A percentile compares a stretch with the other conserved stretches of the same genome.
Conservation (phyloP, 2,797 vertebrate genomes). For the Artibeus jamaicensis region DNA sequence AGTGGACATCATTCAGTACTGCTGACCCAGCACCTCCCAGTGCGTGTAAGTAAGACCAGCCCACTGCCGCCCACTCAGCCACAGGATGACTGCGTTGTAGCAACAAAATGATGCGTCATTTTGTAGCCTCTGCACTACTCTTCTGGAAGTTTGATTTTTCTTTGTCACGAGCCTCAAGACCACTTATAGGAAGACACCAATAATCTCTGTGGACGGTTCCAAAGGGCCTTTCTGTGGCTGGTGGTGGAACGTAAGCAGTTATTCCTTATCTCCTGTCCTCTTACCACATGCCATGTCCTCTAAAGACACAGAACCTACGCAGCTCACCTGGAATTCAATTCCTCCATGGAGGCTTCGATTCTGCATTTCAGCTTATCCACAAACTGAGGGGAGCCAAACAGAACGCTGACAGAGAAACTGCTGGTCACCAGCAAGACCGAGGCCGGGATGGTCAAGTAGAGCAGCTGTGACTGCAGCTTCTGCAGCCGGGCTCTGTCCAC, state of each 20-base stretch:
- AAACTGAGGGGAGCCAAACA: conserved; percentile 84
- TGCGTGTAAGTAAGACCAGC: too few relatives aligned
- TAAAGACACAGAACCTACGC: neutral
- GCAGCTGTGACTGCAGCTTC: conserved; percentile 75
- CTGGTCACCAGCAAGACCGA: conserved; percentile 85
- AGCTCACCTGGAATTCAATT: conserved; percentile 83
- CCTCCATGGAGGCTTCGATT: conserved; percentile 83
- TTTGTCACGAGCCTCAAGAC: neutral
- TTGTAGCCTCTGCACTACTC: neutral
- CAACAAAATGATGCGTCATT: neutral
- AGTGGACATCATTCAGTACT: neutral
- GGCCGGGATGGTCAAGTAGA: conserved; percentile 80
- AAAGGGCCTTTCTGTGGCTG: neutral
- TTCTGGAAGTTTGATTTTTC: neutral
- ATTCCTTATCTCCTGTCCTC: neutral
- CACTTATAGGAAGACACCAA: neutral
- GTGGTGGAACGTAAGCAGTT: neutral
- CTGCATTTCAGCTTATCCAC: conserved; percentile 85
- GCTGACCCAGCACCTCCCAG: neutral
- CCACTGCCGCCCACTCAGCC: neutral
- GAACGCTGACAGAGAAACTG: conserved; percentile 77
- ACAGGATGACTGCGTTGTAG: neutral
- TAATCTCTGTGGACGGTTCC: neutral
- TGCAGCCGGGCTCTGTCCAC: conserved; percentile 83
- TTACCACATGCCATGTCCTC: conserved; percentile 49